These are phyloP conservation scores for Tipula confusa DNA, from an alignment of 2,888 invertebrate species.

Conservation along the genomic window DNA sequence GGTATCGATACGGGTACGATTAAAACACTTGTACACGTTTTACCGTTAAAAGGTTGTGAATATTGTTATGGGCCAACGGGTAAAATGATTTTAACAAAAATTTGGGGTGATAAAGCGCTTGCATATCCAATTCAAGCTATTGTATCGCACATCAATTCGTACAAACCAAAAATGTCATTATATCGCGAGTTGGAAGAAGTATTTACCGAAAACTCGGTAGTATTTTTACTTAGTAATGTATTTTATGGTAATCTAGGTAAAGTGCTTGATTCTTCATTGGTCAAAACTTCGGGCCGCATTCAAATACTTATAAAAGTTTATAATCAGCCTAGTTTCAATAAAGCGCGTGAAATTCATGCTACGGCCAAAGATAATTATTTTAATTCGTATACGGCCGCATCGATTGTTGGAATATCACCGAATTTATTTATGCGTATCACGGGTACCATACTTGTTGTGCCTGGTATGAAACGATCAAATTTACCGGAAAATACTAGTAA, in stretches of 20 bases:
- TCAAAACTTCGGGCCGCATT: slow-evolving; percentile 44
- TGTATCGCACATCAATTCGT: slow-evolving; percentile 53
- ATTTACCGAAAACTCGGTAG: slow-evolving; percentile 61
- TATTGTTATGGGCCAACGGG: slow-evolving; percentile 59
- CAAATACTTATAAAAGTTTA: slow-evolving; percentile 45
- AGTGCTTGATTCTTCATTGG: slow-evolving; percentile 53
- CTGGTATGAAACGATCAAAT: slow-evolving; percentile 49
- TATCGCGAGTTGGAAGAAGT: slow-evolving; percentile 53
- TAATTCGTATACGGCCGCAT: slow-evolving; percentile 41
- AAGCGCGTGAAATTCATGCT: slow-evolving; percentile 40
- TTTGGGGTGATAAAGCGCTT: slow-evolving; percentile 61
- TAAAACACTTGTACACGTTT: slow-evolving; percentile 64
- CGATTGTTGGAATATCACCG: slow-evolving; percentile 57
- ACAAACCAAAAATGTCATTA: slow-evolving; percentile 48
- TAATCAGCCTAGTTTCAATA: slow-evolving; percentile 43
- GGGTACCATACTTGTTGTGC: slow-evolving; percentile 69
- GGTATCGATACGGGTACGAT: slow-evolving; percentile 74
- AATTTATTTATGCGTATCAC: slow-evolving; percentile 80
- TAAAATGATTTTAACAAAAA: slow-evolving; percentile 62
- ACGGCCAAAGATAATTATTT: slow-evolving; percentile 40
- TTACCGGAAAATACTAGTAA: slow-evolving; percentile 52
- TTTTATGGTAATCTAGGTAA: slow-evolving; percentile 77
- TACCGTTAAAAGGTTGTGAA: slow-evolving; percentile 65
- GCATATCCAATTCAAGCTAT: slow-evolving; percentile 65
- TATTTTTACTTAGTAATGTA: slow-evolving; percentile 74